Base-by-base conservation (phyloP, 2,888 invertebrate species). In the Lepidocyrtinus sp. region DNA sequence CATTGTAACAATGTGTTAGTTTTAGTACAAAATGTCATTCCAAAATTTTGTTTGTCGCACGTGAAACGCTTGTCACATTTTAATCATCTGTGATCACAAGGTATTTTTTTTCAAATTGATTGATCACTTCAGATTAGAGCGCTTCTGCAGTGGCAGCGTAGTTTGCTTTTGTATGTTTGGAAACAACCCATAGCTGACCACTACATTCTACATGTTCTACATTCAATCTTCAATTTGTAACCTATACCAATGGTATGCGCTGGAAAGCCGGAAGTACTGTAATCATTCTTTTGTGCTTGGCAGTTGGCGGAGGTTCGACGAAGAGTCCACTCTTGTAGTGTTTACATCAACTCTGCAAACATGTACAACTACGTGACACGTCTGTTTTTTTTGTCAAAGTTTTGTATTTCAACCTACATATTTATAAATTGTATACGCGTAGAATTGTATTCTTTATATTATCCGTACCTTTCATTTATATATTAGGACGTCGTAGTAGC, bases 121-220 rank as follows among this genome's bases (percentile, higher is more conserved):
- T 59, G 59, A 59, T 59, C 21, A 59, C 59, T 59, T 59, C 59
- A 59, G 59, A 59, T 59, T 59, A 59, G 22, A 59, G 59, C 59
- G 59, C 50, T 2, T 17, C 50, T 50, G 50, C 50, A 50, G 21
- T 59, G 59, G 21, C 59, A 59, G 9, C 5, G 17, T n/a, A n/a
- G 55, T 55, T 12, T 12, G 55, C n/a, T 21, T 59, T 59, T 59
- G 59, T 59, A 59, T 15, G 22, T n/a, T 59, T 21, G 59, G 59
- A 59, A 21, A 22, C 59, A 59, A 7, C 59, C 59, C 59, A 2
- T 59, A 3, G 19, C 21, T n/a, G 59, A 22, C 59, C 2, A 21
- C 59, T 55, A 55, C 55, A 55, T 50, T 50, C 50, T 7, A 50
- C 50, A n/a, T n/a, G n/a, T n/a, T n/a, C n/a, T n/a, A n/a, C n/a